A percentile compares a stretch with the other conserved stretches of the same genome.
Evolutionary conservation across 2,888 invertebrate species (phyloP).

Genomic region (Raillietiella orientalis): DNA sequence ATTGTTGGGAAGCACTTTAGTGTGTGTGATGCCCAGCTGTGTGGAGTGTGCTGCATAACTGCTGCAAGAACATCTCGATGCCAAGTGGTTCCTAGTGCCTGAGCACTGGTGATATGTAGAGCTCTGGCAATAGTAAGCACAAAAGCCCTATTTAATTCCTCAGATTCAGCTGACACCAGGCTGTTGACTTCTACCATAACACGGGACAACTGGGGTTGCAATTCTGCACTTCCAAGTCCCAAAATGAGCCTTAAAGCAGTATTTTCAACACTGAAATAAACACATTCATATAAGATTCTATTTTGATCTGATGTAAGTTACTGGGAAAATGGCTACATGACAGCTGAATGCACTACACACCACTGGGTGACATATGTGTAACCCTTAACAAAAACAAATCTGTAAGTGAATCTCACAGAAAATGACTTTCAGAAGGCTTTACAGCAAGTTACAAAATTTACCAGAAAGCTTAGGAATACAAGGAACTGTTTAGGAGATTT

Average conservation of each 20-base stretch:
- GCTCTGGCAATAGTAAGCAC: constrained; percentile 72
- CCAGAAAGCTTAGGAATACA: too few species aligned
- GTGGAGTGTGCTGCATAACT: constrained; percentile 77
- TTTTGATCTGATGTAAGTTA: too few species aligned
- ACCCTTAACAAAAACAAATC: too few species aligned
- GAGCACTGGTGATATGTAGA: constrained; percentile 60
- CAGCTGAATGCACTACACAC: too few species aligned
- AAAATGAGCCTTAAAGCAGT: constrained; percentile 55
- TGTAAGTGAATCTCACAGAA: too few species aligned
- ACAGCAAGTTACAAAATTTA: too few species aligned
- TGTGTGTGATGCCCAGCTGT: constrained; percentile 78
- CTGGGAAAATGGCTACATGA: too few species aligned
- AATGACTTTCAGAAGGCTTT: too few species aligned
- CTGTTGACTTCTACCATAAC: constrained; percentile 73
- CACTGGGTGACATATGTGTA: too few species aligned
- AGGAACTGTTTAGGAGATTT: too few species aligned
- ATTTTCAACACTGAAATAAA: constrained; percentile 34
- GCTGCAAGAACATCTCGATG: constrained; percentile 62
- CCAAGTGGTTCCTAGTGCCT: constrained; percentile 33
- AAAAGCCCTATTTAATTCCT: constrained; percentile 71
- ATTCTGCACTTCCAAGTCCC: constrained; percentile 70
- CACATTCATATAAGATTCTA: neutral
- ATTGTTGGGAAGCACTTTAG: constrained; percentile 66
- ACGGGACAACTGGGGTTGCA: constrained; percentile 49
- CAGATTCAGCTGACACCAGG: constrained; percentile 68